phyloP scores from a whole-genome alignment of 2,113 vertebrate genomes.

The Gymnogyps californianus region DNA sequence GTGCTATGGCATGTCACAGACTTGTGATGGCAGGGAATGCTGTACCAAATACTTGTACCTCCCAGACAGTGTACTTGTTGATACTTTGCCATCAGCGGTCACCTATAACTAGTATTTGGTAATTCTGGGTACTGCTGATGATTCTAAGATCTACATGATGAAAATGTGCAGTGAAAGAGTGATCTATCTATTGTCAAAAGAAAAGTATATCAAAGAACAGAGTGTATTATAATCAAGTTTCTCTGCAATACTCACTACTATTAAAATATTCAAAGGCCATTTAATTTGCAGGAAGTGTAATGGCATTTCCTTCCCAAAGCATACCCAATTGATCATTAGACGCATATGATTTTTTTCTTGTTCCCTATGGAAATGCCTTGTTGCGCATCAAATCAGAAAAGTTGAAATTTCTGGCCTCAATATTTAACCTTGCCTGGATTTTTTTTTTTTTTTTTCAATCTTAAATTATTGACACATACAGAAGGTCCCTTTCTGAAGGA shows the following conservation, averaged over 20 bases:
- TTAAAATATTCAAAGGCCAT: background rate
- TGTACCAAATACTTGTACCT: background rate
- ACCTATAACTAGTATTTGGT: background rate
- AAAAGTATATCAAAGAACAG: background rate
- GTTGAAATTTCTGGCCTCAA: background rate
- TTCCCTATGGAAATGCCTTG: background rate
- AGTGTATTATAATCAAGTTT: background rate
- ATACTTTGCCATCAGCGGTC: background rate
- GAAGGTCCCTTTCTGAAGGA: background rate
- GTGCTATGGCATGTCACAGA: background rate
- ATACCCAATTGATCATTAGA: background rate
- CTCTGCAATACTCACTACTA: background rate
- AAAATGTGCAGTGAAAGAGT: background rate
- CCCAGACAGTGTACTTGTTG: background rate
- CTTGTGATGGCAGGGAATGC: background rate
- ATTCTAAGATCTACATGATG: background rate
- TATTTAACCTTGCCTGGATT: background rate
- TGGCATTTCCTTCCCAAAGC: background rate
- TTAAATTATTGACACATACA: background rate
- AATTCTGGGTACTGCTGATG: background rate
- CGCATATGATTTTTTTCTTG: background rate
- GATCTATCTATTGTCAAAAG: background rate
- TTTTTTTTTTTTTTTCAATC: background rate
- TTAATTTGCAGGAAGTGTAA: background rate
- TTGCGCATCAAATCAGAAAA: background rate